Conservation (phyloP, 1,140 invertebrate genomes). For the Dufourea novaeangliae region DNA sequence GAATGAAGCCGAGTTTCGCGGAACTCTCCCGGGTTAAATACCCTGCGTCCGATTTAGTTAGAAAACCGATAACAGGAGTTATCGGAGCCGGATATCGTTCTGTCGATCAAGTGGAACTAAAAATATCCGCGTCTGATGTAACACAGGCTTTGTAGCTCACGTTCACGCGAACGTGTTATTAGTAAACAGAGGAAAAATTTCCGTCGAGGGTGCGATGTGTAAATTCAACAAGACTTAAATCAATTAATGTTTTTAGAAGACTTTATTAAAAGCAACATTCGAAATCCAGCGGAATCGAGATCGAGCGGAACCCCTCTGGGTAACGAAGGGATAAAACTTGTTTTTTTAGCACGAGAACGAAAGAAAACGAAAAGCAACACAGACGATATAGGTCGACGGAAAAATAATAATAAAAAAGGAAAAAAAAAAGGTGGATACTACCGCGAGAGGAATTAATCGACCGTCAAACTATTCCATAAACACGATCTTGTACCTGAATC, state of each 20-base stretch:
- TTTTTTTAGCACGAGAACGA: too few relatives aligned
- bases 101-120: neutral
- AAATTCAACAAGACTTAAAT: neutral
- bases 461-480: too few relatives aligned
- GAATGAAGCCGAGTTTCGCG: neutral
- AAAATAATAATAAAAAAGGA: too few relatives aligned
- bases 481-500: too few relatives aligned
- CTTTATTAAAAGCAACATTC: too few relatives aligned
- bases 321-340: too few relatives aligned
- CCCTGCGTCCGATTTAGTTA: neutral
- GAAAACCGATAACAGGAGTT: neutral
- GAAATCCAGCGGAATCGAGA: too few relatives aligned
- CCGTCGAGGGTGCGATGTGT: neutral
- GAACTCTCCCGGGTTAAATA: neutral
- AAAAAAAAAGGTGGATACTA: too few relatives aligned
- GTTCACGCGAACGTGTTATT: constrained; percentile 15
- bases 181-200: constrained; percentile 28
- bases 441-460: too few relatives aligned
- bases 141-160: neutral
- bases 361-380: too few relatives aligned
- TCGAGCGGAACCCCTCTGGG: too few relatives aligned
- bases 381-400: too few relatives aligned
- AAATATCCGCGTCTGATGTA: constrained; percentile 17
- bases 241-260: neutral
- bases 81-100: neutral